Evolutionary conservation across 2,113 vertebrate species (phyloP).

Genomic region (Myocastor coypus): DNA sequence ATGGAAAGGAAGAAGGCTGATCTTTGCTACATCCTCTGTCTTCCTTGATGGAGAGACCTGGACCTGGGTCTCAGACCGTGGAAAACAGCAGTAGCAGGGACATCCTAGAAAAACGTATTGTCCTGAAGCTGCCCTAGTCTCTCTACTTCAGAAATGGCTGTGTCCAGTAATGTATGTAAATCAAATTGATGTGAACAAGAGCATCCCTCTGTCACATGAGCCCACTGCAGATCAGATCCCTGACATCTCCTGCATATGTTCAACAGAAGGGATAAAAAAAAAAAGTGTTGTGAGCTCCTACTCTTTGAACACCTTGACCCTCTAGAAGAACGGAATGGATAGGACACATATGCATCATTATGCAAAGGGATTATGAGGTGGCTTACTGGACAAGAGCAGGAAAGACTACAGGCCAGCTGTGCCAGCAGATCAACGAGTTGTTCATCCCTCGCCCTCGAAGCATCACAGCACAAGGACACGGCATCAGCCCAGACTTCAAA

Average conservation of each 20-base stretch:
- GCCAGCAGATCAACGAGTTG: background rate
- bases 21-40: background rate
- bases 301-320: background rate
- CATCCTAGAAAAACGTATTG: accelerated
- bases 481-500: background rate
- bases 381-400: background rate
- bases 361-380: background rate
- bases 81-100: accelerated
- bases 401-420: background rate
- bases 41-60: background rate
- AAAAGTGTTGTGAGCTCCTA: accelerated
- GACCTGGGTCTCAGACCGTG: background rate
- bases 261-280: background rate
- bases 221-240: accelerated
- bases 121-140: background rate
- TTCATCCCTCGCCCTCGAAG: background rate
- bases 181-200: background rate
- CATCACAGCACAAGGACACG: background rate
- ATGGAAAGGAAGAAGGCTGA: background rate
- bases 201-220: accelerated
- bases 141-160: background rate
- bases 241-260: background rate
- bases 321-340: background rate
- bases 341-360: background rate
- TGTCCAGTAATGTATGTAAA: background rate